Evolutionary conservation across 2,797 vertebrate genomes (phyloP).

Genomic region (Petrocephalus schoutedeni): DNA sequence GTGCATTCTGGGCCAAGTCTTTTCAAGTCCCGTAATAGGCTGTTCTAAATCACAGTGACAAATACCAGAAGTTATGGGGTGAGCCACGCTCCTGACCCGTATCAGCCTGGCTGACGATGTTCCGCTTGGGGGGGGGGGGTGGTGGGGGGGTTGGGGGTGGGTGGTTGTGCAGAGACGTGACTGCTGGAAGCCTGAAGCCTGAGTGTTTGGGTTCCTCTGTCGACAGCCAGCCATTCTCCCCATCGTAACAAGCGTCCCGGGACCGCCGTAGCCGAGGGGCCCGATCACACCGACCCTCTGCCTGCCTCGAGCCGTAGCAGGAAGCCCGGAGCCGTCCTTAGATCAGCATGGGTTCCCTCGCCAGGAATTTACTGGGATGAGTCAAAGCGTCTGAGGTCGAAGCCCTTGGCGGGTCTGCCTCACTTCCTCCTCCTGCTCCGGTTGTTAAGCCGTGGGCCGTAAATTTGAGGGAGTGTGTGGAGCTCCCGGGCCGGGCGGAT

Average conservation of each 20-base stretch:
- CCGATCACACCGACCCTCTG: too few relatives aligned
- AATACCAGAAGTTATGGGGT: conserved; percentile 41
- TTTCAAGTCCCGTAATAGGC: conserved; percentile 46
- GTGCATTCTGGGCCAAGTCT: conserved; percentile 44
- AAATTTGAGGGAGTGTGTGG: neutral
- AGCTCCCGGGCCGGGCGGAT: neutral
- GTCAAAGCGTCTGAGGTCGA: neutral
- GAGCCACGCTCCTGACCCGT: conserved; percentile 28
- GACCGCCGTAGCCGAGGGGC: neutral
- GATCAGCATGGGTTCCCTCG: neutral
- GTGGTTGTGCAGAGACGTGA: neutral
- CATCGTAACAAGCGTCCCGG: neutral
- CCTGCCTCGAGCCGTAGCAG: neutral
- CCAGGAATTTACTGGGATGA: neutral
- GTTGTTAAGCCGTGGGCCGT: neutral
- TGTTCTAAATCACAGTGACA: conserved; percentile 54
- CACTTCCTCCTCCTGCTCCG: neutral
- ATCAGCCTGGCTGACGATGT: conserved; percentile 23
- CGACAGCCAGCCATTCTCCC: neutral
- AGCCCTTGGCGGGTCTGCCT: neutral
- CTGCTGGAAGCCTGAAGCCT: neutral
- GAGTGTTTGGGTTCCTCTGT: neutral
- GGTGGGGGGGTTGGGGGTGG: too few relatives aligned
- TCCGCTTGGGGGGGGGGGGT: neutral
- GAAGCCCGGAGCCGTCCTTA: neutral